Conservation (phyloP, 2,888 invertebrate species). For the Encarsia formosa region DNA sequence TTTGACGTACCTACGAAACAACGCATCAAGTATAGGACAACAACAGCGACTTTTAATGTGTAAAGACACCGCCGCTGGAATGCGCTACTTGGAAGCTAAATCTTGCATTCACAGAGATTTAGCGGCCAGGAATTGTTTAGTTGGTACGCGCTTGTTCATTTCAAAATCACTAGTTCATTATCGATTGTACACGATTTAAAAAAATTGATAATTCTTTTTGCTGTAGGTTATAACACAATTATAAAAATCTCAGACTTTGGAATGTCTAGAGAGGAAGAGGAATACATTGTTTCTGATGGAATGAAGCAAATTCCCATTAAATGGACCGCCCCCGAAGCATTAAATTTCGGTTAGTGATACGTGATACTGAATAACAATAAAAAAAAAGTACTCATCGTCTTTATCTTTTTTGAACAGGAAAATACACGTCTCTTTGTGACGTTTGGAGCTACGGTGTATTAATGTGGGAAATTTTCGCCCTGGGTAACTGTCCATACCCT, state of each 20-base stretch:
- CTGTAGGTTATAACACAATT: slow-evolving; percentile 70
- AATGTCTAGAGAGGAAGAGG: slow-evolving; percentile 95
- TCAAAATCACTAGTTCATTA: background rate
- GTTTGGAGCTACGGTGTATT: slow-evolving; percentile 96
- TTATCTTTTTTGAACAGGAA: slow-evolving; percentile 57
- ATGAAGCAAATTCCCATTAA: slow-evolving; percentile 99
- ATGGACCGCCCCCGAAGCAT: slow-evolving; percentile 96
- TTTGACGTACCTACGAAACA: slow-evolving; percentile 80
- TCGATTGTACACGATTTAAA: background rate
- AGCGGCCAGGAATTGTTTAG: slow-evolving; percentile 90
- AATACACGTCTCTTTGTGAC: slow-evolving; percentile 92
- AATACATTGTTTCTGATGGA: slow-evolving; percentile 94
- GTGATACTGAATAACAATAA: too few species aligned
- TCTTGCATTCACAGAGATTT: slow-evolving; percentile 95
- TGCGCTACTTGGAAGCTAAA: slow-evolving; percentile 92
- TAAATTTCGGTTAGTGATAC: slow-evolving; percentile 77
- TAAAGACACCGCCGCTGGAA: slow-evolving; percentile 88
- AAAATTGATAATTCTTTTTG: background rate
- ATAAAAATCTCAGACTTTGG: slow-evolving; percentile 98
- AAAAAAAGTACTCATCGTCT: too few species aligned
- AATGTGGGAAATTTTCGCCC: slow-evolving; percentile 95
- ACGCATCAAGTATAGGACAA: slow-evolving; percentile 63
- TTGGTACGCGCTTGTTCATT: slow-evolving; percentile 53
- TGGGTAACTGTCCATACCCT: slow-evolving; percentile 88
- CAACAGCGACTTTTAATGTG: slow-evolving; percentile 82